A percentile compares a stretch with the other conserved stretches of the same genome.
These are phyloP conservation scores for Ichneumon xanthorius DNA, from an alignment of 2,888 invertebrate species.

Conservation along the genomic window DNA sequence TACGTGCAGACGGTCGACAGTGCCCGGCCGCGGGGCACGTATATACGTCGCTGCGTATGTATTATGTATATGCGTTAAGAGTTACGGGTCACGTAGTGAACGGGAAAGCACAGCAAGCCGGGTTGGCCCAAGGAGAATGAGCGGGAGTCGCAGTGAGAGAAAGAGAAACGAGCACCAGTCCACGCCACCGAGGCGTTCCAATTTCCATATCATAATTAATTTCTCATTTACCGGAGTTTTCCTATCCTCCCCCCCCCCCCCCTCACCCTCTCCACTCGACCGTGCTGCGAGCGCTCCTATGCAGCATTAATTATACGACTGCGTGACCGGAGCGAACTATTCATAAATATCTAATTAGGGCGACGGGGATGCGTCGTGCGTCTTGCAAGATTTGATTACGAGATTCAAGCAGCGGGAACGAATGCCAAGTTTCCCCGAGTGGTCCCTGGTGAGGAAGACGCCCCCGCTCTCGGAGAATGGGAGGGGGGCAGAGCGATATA, in stretches of 20 bases:
- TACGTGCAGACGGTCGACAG: constrained; percentile 57
- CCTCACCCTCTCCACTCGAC: constrained; percentile 28
- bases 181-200: constrained; percentile 68
- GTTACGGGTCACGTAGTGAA: constrained; percentile 70
- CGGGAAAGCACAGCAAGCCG: constrained; percentile 52
- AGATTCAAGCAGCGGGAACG: not conserved
- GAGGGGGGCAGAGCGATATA: not conserved
- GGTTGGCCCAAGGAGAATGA: constrained; percentile 28
- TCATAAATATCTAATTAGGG: constrained; percentile 75
- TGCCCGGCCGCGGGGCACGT: constrained; percentile 34
- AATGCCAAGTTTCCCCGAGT: constrained; percentile 13
- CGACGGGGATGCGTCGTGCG: not conserved
- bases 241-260: constrained; percentile 29
- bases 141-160: constrained; percentile 34
- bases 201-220: constrained; percentile 80
- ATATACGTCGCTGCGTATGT: constrained; percentile 64
- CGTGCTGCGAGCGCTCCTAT: constrained; percentile 20
- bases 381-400: constrained; percentile 29
- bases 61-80: constrained; percentile 70
- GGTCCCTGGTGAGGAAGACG: not conserved
- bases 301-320: constrained; percentile 75
- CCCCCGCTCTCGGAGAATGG: not conserved
- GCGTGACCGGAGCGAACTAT: constrained; percentile 66
- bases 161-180: constrained; percentile 29
- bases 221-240: constrained; percentile 74